Evolutionary conservation across 2,113 vertebrate genomes (phyloP), one percentile per base, ranked within the genome.

Genomic region (Megaceryle torquata): DNA sequence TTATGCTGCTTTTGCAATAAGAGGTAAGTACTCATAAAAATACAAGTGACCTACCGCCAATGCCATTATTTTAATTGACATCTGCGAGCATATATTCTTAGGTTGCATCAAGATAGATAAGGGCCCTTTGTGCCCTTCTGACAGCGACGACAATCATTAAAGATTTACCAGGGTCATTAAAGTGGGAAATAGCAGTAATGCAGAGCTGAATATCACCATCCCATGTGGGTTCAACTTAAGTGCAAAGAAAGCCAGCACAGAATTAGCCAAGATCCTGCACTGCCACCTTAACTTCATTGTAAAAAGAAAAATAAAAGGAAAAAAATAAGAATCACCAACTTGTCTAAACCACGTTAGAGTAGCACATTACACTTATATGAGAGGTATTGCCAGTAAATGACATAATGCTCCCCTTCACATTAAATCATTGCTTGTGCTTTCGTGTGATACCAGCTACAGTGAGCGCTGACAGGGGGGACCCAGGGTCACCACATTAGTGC

Each of bases 121-220:
- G 51, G 71, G 19, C 33, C 86, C 87, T 97, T 82, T 88, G 81
- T 94, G 95, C 82, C 85, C 91, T 97, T 72, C 91, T 97, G 91
- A 91, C 91, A 95, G 70, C 26, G 91, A 93, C 84, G 76, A 88
- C 77, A 80, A 94, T 96, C 89, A 97, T 95, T 95, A 96, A 96
- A 97, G 89, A 97, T 93, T 89, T 89, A 96, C 65, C 82, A 92
- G 69, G 95, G 89, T 97, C 88, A 91, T 91, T 96, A 95, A 96
- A 97, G 91, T 98, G 96, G 97, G 96, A 97, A 97, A 92, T 65
- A 83, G 57, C 75, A 56, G 71, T 88, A 96, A 95, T 60, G 80
- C 74, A 89, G 95, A 95, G 88, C 86, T 78, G 89, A 86, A 17
- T 92, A 80, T 87, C 81, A 86, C 53, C 74, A 25, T 86, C 82